phyloP scores from a whole-genome alignment of 2,113 vertebrate genomes.

The Misgurnus anguillicaudatus region DNA sequence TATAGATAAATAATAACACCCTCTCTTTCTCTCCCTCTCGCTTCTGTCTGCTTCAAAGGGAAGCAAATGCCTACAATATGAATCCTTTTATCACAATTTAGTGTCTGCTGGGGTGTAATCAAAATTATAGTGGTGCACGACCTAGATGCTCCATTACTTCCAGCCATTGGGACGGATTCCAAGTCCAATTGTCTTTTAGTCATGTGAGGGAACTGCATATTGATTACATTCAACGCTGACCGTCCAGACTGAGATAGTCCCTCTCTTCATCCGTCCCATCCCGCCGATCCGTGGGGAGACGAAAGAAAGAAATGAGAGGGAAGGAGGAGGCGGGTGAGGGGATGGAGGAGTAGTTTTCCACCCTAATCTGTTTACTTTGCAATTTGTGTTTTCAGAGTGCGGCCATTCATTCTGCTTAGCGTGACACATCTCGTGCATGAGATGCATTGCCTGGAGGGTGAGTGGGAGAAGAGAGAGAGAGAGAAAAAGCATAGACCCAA shows the following conservation, averaged over 20 bases:
- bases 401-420: constrained; percentile 80
- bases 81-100: constrained; percentile 74
- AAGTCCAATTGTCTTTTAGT: constrained; percentile 68
- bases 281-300: neutral
- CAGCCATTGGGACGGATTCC: constrained; percentile 60
- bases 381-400: constrained; percentile 79
- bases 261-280: constrained; percentile 24
- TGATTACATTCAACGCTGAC: constrained; percentile 64
- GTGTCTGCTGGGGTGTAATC: constrained; percentile 60
- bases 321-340: constrained; percentile 50
- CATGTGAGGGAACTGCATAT: constrained; percentile 72
- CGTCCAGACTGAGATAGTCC: constrained; percentile 21
- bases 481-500: constrained; percentile 34
- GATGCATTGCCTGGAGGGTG: constrained; percentile 55
- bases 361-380: constrained; percentile 82
- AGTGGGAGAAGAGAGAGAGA: constrained; percentile 31
- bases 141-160: constrained; percentile 67
- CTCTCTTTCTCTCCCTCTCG: constrained; percentile 23
- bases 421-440: constrained; percentile 65
- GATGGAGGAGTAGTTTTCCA: constrained; percentile 72
- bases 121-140: constrained; percentile 68
- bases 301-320: constrained; percentile 13
- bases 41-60: constrained; percentile 40
- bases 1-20: constrained; percentile 49
- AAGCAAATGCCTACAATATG: constrained; percentile 59